These are phyloP conservation scores for Paramormyrops kingsleyae DNA, from an alignment of 2,113 vertebrate genomes.

Conservation along the genomic window DNA sequence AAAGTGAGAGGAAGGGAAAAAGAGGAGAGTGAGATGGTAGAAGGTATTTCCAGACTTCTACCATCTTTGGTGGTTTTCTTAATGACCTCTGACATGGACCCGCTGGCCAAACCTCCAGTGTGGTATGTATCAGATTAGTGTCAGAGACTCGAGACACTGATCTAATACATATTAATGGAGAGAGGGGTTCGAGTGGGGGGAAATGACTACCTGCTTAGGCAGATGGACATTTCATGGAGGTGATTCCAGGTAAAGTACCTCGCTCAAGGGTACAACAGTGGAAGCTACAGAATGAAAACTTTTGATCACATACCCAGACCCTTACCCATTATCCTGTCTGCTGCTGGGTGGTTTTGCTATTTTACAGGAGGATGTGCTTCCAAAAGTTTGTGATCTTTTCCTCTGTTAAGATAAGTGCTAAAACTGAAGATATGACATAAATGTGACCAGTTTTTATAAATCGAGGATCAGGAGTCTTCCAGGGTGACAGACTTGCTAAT, in stretches of 20 bases:
- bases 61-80: neutral
- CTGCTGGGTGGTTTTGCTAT: neutral
- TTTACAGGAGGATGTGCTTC: neutral
- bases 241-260: slow-evolving; percentile 1
- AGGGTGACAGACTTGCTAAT: neutral
- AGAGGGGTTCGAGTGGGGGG: neutral
- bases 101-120: neutral
- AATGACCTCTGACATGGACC: neutral
- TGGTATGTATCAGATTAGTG: neutral
- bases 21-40: neutral
- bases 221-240: slow-evolving; percentile 3
- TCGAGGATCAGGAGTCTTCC: neutral
- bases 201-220: neutral
- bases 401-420: neutral
- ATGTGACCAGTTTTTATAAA: neutral
- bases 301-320: neutral
- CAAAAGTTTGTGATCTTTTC: neutral
- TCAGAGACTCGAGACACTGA: neutral
- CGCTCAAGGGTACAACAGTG: neutral
- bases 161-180: neutral
- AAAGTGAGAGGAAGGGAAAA: neutral
- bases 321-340: neutral
- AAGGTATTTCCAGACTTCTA: neutral
- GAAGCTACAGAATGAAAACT: neutral
- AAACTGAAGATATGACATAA: neutral